phyloP scores from a whole-genome alignment of 2,797 vertebrate genomes.

The Poecilia gillii region DNA sequence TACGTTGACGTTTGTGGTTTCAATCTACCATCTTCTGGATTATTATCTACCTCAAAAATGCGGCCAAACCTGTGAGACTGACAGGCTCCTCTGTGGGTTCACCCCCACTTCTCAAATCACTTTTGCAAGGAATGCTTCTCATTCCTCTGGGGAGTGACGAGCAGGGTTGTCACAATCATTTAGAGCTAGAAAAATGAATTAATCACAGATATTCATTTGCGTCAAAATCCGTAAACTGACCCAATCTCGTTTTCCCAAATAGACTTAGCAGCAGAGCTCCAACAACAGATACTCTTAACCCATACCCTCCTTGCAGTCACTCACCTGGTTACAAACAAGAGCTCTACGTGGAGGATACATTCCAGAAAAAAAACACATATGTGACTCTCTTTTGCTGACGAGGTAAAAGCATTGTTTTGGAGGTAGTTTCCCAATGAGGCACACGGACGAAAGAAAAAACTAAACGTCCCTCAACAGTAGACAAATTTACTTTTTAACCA shows the following conservation, averaged over 20 bases:
- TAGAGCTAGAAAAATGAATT: neutral
- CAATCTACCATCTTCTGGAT: neutral
- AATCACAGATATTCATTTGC: neutral
- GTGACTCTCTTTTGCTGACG: neutral
- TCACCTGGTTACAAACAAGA: neutral
- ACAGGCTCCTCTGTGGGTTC: neutral
- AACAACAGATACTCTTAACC: neutral
- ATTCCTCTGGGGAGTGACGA: too few species aligned
- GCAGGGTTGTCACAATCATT: neutral
- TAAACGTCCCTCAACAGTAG: too few species aligned
- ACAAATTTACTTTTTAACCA: neutral
- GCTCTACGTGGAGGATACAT: neutral
- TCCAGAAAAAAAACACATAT: neutral
- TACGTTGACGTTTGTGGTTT: neutral
- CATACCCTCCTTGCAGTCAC: neutral
- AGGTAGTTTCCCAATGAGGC: neutral
- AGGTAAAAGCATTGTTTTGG: neutral
- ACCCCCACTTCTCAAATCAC: neutral
- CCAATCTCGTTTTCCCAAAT: neutral
- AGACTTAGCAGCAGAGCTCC: neutral
- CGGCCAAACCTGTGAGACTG: neutral
- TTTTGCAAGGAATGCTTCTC: neutral
- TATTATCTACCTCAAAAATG: neutral
- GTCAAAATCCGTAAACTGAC: neutral
- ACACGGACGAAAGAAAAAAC: neutral